phyloP scores from a whole-genome alignment of 2,113 vertebrate genomes.

The Ophthalmolycus amberensis region DNA sequence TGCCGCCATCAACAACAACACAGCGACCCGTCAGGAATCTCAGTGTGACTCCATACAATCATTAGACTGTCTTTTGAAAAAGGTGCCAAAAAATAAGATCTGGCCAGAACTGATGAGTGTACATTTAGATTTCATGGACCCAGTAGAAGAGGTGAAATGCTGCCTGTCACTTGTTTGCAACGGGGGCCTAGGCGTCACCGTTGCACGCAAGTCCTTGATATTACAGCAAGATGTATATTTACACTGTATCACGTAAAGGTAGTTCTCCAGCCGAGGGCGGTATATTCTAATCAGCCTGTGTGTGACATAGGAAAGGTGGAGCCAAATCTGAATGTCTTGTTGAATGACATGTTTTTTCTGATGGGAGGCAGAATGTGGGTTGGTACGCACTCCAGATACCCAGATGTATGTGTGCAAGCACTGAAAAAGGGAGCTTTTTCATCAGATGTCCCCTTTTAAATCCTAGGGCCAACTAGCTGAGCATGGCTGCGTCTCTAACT shows the following conservation, averaged over 20 bases:
- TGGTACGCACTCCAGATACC: neutral
- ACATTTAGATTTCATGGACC: neutral
- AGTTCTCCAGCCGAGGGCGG: no score
- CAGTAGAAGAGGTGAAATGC: neutral
- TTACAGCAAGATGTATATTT: neutral
- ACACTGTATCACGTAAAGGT: neutral
- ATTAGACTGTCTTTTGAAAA: neutral
- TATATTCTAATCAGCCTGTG: no score
- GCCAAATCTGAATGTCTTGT: neutral
- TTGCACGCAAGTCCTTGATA: neutral
- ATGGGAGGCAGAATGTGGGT: no score
- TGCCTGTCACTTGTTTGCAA: neutral
- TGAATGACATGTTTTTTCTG: no score
- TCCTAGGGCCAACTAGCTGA: neutral
- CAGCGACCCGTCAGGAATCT: neutral
- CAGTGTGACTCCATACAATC: neutral
- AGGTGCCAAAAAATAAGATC: neutral
- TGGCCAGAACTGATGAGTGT: neutral
- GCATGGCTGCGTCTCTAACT: neutral
- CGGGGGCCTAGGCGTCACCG: neutral
- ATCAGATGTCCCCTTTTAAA: neutral
- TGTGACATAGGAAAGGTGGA: no score
- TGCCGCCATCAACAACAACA: slow-evolving; percentile 6
- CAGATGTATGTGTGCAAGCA: neutral
- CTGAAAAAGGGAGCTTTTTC: neutral